Evolutionary conservation across 1,140 invertebrate genomes (phyloP), one percentile per base, ranked within the genome.

Genomic region (Musca vetustissima): DNA sequence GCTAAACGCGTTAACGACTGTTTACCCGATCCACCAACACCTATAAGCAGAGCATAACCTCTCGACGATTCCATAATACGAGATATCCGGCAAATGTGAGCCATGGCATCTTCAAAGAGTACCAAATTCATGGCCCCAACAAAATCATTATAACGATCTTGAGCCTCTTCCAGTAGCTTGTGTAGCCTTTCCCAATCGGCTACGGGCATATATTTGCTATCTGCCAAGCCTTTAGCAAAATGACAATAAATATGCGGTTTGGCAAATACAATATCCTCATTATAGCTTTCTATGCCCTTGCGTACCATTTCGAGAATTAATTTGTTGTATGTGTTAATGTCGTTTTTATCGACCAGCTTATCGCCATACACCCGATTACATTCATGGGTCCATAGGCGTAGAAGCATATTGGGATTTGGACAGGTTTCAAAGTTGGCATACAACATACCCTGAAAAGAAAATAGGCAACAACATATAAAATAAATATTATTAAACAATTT

Each of bases 81-180:
- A 84, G 94, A 97, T 67, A 98, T 98, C 73, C 93, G 87, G 83
- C 92, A 95, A 24, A 97, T 89, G 78, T 97, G 95, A 70, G 89
- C 87, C 90, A 98, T 95, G 3, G 96, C 96, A 82, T 98, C 96
- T 79, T 97, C 94, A 80, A 98, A 98, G 2, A 98, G 86, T 8
- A 98, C 96, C 8, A 98, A 85, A 84, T 97, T 96, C 94, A 98
- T 97, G 1, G 91, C 91, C 4, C 93, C 90, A 32, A 97, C 88
- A 71, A 90, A 82, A 72, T 92, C 90, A 80, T 97, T 96, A 76
- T 98, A 98, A 61, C 88, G 89, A 14, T 87, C 84, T 43, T 97
- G 83, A 6, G 94, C 94, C 74, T 97, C 95, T 1, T 89, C 85
- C 0, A 97, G 82, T 50, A 95, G 84, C 74, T 89, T 89, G 72